These are phyloP conservation scores for Brenthis ino DNA, from an alignment of 2,888 invertebrate genomes.

Conservation along the genomic window DNA sequence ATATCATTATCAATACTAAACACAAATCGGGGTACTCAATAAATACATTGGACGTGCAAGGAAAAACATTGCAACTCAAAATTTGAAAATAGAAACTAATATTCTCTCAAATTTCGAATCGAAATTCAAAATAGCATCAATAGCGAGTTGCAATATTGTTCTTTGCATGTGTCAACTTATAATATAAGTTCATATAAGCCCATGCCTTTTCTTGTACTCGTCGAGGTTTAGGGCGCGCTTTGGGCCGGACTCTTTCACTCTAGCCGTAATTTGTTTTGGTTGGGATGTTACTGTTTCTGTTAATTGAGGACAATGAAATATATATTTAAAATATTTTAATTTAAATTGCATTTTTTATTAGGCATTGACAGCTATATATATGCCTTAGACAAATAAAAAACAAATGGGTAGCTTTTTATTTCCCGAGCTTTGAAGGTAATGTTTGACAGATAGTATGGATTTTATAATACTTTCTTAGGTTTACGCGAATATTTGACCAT, in stretches of 20 bases:
- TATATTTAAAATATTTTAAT: background rate
- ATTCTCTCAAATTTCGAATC: no score
- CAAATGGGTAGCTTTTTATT: background rate
- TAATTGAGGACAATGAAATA: background rate
- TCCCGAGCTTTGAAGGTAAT: background rate
- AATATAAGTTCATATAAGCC: constrained; percentile 85
- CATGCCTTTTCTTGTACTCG: constrained; percentile 96
- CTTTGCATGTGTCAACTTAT: no score
- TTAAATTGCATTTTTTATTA: background rate
- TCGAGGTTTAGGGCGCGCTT: constrained; percentile 93
- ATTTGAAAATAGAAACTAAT: no score
- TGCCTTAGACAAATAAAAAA: background rate
- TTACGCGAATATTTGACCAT: no score
- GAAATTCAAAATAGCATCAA: no score
- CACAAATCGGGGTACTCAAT: no score
- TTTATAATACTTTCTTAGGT: no score
- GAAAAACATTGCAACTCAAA: no score
- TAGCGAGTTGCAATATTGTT: no score
- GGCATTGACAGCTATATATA: background rate
- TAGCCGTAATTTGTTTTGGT: constrained; percentile 86
- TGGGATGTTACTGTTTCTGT: constrained; percentile 87
- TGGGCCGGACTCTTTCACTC: constrained; percentile 90
- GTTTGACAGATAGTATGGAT: background rate
- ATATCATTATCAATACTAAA: no score
- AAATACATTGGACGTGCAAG: no score